Conservation (phyloP, 2,797 vertebrate species). For the Xenopus petersii region DNA sequence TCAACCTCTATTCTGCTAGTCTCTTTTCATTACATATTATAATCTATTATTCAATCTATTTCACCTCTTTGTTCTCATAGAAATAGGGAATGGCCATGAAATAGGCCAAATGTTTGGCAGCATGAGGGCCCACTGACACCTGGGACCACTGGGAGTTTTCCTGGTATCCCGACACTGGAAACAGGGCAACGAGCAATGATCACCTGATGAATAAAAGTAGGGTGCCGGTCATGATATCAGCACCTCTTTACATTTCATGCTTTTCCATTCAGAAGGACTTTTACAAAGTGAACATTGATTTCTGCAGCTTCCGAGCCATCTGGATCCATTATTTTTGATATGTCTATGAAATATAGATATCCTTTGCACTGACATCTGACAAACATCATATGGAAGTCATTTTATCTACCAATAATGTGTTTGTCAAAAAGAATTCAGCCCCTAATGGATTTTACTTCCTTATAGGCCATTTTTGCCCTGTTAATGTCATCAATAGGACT, state of each 20-base stretch:
- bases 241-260: constrained; percentile 68
- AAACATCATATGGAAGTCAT: constrained; percentile 83
- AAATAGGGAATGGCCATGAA: no score
- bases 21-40: no score
- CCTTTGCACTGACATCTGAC: constrained; percentile 80
- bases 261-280: constrained; percentile 53
- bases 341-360: constrained; percentile 83
- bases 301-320: constrained; percentile 70
- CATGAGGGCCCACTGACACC: no score
- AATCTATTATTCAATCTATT: no score
- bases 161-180: no score
- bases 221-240: constrained; percentile 32
- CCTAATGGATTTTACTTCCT: constrained; percentile 74
- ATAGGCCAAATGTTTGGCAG: no score
- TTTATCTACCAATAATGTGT: constrained; percentile 84
- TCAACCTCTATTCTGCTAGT: no score
- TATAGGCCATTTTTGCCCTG: constrained; percentile 57
- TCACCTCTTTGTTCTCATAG: no score
- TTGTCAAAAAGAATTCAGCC: constrained; percentile 76
- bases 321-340: constrained; percentile 85
- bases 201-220: background rate
- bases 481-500: constrained; percentile 69
- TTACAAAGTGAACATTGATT: constrained; percentile 74
- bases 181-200: background rate
- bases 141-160: no score